Evolutionary conservation across 2,888 invertebrate species (phyloP), one percentile per base, ranked within the genome.

Genomic region (Ceratothoa steindachneri): DNA sequence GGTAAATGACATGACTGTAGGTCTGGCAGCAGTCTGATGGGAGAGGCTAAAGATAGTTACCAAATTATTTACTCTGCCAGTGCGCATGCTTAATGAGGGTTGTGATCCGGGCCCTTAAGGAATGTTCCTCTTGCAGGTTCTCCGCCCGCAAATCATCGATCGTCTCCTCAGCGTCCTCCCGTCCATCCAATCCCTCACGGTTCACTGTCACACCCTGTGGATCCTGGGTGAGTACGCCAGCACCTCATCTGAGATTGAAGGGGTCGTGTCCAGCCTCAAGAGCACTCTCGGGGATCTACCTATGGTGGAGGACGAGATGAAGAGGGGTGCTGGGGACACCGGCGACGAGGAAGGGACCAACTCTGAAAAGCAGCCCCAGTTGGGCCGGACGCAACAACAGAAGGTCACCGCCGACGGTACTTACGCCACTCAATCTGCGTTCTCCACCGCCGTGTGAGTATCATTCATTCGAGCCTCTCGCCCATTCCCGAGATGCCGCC

Each of bases 321-420:
- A 89, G 81, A 88, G 91, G 81, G 89, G 90, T 71, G 87, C 90
- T n/a, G 93, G 92, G 3, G 91, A 90, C 67, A 87, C 87, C 81
- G 84, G 87, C 4, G 86, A 85, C 75, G 84, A 84, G 1, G 84
- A 83, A 72, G 84, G 83, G 72, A 60, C n/a, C 24, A n/a, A 60
- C 2, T 15, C 60, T 15, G 60, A 60, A 12, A 60, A 60, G 9
- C 52, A 52, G 27, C 64, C 5, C 15, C 80, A 82, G 66, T 74
- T 72, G 24, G 73, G 73, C 51, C 79, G 80, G 12, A 67, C 82
- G 82, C 30, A 81, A 80, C 69, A 81, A 71, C 91, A 90, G 82
- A 86, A 94, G 75, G 97, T 99, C 55, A 99, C 99, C 65, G 97
- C 98, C 41, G 99, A 99, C 87, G 99, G 99, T 24, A 97, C 98